These are phyloP conservation scores for Mirounga angustirostris DNA, from an alignment of 2,113 vertebrate species.

Conservation along the genomic window DNA sequence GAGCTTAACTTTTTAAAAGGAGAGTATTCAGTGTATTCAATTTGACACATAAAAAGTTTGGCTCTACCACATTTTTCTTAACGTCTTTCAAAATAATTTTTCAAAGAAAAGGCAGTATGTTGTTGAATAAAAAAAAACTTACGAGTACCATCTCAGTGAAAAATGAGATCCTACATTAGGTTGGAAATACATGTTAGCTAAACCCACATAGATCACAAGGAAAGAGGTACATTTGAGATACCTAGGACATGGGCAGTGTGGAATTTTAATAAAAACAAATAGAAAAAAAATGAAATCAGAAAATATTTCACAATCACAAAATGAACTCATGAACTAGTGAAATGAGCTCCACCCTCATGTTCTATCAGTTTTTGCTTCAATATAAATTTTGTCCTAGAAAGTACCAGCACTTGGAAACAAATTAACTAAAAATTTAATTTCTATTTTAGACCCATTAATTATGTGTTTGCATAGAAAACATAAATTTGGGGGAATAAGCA, in stretches of 20 bases:
- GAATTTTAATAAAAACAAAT: slow-evolving; percentile 40
- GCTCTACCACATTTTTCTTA: slow-evolving; percentile 28
- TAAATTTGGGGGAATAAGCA: not conserved
- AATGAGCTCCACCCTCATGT: not conserved
- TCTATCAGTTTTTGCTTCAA: not conserved
- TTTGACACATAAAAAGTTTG: slow-evolving; percentile 25
- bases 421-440: not conserved
- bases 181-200: not conserved
- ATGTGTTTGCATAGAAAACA: not conserved
- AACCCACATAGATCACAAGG: not conserved
- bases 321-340: not conserved
- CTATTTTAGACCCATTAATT: not conserved
- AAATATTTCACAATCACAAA: slow-evolving; percentile 51
- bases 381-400: slow-evolving; percentile 38
- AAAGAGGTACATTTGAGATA: not conserved
- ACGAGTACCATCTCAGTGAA: not conserved
- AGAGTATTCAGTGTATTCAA: not conserved
- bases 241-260: not conserved
- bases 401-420: not conserved
- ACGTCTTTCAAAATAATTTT: slow-evolving; percentile 45
- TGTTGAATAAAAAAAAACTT: slow-evolving; percentile 1
- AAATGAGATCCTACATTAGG: not conserved
- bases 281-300: not conserved
- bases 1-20: slow-evolving; percentile 21
- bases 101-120: not conserved